Evolutionary conservation across 2,888 invertebrate genomes (phyloP), one percentile per base, ranked within the genome.

Genomic region (Sclerodermus sp.): DNA sequence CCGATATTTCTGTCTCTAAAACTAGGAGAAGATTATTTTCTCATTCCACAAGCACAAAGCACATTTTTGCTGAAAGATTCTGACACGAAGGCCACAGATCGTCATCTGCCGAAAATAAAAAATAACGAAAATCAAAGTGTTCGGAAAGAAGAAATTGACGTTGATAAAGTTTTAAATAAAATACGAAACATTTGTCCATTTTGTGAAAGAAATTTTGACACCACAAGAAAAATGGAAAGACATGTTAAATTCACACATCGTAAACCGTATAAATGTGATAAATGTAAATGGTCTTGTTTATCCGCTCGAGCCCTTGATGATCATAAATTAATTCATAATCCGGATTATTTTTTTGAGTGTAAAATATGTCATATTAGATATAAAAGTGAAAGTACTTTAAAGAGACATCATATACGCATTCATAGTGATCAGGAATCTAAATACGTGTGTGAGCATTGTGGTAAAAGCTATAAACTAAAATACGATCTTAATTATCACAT

Each of bases 1-100:
- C 56, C 71, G 46, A 57, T 68, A 46, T 71, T 66, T 66, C 68
- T 71, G 64, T 69, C 67, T 64, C 68, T 74, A 45, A 71, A 69
- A 45, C 55, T 74, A 66, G 73, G 69, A 50, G 70, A 73, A 14
- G 71, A 74, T 57, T 71, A 67, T 62, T 73, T 71, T 66, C 70
- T 68, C 55, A 69, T 74, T 49, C 74, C 71, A 29, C 69, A 73
- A 37, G 68, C 74, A n/a, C 51, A 74, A 57, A 68, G 66, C 53
- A 63, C 69, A 40, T 73, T 69, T 54, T 71, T 72, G 71, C 73
- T 62, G 65, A 71, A 73, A 57, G 68, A 73, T 44, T 54, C 65
- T 12, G 42, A 55, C 4, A 18, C 43, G 23, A 12, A 23, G 23
- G 3, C 8, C 8, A 3, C 3, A 23, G 23, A 8, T 5, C 3